Percentiles rank a stretch among this genome's conserved stretches.
These are phyloP conservation scores for Drosophila subpulchrella DNA, from an alignment of 1,140 invertebrate genomes.

Conservation along the genomic window DNA sequence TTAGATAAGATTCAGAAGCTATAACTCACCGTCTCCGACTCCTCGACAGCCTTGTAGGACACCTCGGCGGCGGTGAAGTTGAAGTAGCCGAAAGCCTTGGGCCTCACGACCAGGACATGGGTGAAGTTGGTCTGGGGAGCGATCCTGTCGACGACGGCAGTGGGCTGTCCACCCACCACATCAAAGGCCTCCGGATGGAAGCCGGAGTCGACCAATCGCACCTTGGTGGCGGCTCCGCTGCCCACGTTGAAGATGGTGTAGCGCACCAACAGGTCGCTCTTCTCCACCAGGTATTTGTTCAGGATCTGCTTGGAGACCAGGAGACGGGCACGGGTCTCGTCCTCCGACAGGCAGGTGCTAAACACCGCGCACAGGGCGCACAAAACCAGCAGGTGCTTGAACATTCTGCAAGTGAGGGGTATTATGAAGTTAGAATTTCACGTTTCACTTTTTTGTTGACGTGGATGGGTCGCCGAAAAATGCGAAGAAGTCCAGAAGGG, in stretches of 20 bases:
- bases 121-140: conserved; percentile 96
- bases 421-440: conserved; percentile 15
- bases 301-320: conserved; percentile 95
- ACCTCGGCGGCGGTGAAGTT: conserved; percentile 98
- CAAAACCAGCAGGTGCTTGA: conserved; percentile 57
- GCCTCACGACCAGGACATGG: conserved; percentile 96
- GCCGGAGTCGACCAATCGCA: conserved; percentile 94
- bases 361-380: conserved; percentile 71
- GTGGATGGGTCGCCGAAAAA: conserved; percentile 63
- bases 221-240: conserved; percentile 93
- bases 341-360: conserved; percentile 83
- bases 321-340: conserved; percentile 90
- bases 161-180: conserved; percentile 93
- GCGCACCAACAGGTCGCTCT: conserved; percentile 98
- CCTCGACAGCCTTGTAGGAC: conserved; percentile 93
- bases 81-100: conserved; percentile 96
- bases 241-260: conserved; percentile 95
- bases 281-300: conserved; percentile 99
- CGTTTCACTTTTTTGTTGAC: conserved; percentile 78
- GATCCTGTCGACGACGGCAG: conserved; percentile 94
- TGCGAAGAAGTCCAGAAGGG: conserved; percentile 11
- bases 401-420: conserved; percentile 62
- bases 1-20: neutral
- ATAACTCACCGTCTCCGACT: conserved; percentile 87
- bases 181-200: conserved; percentile 96